phyloP scores from a whole-genome alignment of 2,113 vertebrate species.

The Ptilorrhoa leucosticta region DNA sequence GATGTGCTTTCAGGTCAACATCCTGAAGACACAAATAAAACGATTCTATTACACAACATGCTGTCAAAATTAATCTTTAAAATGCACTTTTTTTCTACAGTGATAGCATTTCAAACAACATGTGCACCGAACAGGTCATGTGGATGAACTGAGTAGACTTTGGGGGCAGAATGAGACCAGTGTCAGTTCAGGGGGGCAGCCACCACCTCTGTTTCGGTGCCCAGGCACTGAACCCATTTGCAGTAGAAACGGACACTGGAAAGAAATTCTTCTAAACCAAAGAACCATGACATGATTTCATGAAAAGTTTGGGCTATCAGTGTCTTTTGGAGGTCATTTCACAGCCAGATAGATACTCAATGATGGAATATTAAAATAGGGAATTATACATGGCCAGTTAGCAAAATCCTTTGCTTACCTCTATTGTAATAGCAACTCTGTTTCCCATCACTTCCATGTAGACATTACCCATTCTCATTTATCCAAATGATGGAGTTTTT shows the following conservation, averaged over 20 bases:
- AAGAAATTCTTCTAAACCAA: not conserved
- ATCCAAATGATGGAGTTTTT: not conserved
- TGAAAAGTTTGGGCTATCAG: not conserved
- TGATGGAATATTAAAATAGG: not conserved
- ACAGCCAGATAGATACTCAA: not conserved
- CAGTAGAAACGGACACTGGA: not conserved
- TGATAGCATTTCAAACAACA: not conserved
- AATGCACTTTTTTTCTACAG: not conserved
- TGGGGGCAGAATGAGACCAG: not conserved
- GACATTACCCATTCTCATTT: not conserved
- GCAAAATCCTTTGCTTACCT: not conserved
- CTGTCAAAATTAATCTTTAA: not conserved
- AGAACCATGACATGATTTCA: not conserved
- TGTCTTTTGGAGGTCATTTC: not conserved
- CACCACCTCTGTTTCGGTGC: not conserved
- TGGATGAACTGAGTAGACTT: not conserved
- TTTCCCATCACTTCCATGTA: not conserved
- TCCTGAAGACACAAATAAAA: constrained; percentile 18
- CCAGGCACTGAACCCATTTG: not conserved
- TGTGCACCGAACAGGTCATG: not conserved
- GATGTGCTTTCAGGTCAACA: constrained; percentile 11
- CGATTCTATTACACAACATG: not conserved
- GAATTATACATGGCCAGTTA: not conserved
- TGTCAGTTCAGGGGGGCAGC: not conserved
- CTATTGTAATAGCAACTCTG: not conserved